These are phyloP conservation scores for Drosophila imparisetae DNA, from an alignment of 2,888 invertebrate genomes.

Conservation along the genomic window DNA sequence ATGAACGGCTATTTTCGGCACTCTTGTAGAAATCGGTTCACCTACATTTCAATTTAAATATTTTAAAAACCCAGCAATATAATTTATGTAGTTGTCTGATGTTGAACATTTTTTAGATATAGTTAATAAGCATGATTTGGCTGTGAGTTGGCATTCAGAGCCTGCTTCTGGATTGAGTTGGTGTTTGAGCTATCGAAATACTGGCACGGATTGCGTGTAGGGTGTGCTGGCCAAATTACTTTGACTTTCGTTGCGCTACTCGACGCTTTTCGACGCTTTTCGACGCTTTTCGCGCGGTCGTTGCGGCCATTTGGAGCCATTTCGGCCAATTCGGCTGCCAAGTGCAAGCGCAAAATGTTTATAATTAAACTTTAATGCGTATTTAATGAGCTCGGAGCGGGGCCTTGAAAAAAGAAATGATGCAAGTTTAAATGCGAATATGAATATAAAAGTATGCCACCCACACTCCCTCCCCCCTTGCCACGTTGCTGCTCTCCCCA, in stretches of 20 bases:
- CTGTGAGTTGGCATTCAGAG: background rate
- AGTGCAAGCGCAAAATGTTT: constrained; percentile 77
- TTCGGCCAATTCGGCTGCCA: constrained; percentile 50
- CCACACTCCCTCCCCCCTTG: background rate
- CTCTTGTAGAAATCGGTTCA: background rate
- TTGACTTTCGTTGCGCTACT: constrained; percentile 69
- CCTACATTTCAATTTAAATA: background rate
- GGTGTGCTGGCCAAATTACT: constrained; percentile 64
- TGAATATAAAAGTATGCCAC: constrained; percentile 52
- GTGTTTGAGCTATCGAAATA: constrained; percentile 20
- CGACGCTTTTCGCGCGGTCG: constrained; percentile 46
- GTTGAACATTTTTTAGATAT: background rate
- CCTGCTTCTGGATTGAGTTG: background rate
- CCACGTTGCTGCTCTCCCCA: background rate
- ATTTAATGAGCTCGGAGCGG: constrained; percentile 57
- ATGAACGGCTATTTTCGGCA: background rate
- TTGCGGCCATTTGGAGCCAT: constrained; percentile 65
- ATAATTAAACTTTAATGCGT: constrained; percentile 79
- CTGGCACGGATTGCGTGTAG: constrained; percentile 6
- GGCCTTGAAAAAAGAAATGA: constrained; percentile 63
- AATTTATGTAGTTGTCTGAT: background rate
- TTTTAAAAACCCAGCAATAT: background rate
- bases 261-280: constrained; percentile 63
- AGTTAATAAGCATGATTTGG: background rate
- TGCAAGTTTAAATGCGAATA: constrained; percentile 50